Percentiles rank a stretch among this genome's conserved stretches.
phyloP scores from a whole-genome alignment of 2,797 vertebrate genomes.

The Protonibea diacanthus region DNA sequence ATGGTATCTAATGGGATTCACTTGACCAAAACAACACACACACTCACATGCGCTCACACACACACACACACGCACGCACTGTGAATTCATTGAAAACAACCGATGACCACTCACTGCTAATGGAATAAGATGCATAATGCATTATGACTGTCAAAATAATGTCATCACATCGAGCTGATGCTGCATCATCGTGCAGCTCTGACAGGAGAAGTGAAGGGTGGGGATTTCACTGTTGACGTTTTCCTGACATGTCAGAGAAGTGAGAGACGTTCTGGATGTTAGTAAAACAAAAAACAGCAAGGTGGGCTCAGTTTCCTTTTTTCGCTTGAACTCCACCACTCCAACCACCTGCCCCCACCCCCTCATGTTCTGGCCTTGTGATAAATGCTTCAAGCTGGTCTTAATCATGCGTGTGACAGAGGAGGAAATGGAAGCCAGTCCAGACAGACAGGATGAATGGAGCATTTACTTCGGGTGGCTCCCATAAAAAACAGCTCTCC shows the following conservation, averaged over 20 bases:
- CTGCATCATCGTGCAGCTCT: slow-evolving; percentile 39
- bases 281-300: slow-evolving; percentile 49
- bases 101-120: slow-evolving; percentile 64
- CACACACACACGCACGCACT: neutral
- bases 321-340: slow-evolving; percentile 38
- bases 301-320: slow-evolving; percentile 54
- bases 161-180: slow-evolving; percentile 46
- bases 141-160: slow-evolving; percentile 63
- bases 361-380: slow-evolving; percentile 60
- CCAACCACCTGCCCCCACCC: slow-evolving; percentile 4
- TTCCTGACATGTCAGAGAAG: slow-evolving; percentile 37
- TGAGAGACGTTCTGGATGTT: slow-evolving; percentile 48
- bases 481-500: slow-evolving; percentile 72
- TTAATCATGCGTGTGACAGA: slow-evolving; percentile 84
- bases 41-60: slow-evolving; percentile 1
- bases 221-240: slow-evolving; percentile 33
- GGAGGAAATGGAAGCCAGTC: slow-evolving; percentile 79
- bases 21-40: slow-evolving; percentile 67
- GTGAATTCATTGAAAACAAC: slow-evolving; percentile 65
- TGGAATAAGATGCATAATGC: slow-evolving; percentile 66
- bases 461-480: slow-evolving; percentile 76
- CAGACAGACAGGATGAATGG: slow-evolving; percentile 79
- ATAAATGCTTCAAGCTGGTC: slow-evolving; percentile 81
- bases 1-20: slow-evolving; percentile 76
- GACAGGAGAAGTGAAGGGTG: slow-evolving; percentile 24